Evolutionary conservation across 2,888 invertebrate genomes (phyloP).

Genomic region (Mactromeris polynyma): DNA sequence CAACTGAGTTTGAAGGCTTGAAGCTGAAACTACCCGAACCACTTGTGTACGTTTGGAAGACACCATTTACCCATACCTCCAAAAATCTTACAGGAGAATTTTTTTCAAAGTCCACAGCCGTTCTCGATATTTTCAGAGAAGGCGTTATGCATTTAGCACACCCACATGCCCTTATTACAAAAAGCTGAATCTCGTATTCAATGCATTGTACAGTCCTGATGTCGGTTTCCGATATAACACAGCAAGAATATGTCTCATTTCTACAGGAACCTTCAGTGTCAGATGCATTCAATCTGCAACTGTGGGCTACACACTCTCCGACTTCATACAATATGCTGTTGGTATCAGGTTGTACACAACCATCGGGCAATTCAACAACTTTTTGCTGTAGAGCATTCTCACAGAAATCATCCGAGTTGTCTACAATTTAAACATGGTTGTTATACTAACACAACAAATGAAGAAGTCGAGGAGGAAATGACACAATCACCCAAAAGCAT

Average conservation of each 20-base stretch:
- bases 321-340: slow-evolving; percentile 9
- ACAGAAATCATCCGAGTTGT: neutral
- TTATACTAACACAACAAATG: no score
- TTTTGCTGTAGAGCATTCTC: neutral
- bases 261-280: neutral
- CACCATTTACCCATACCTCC: slow-evolving; percentile 1
- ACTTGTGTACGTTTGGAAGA: neutral
- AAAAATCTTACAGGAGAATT: neutral
- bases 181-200: neutral
- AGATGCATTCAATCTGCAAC: neutral
- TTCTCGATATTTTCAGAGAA: neutral
- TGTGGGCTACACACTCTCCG: neutral
- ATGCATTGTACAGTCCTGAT: slow-evolving; percentile 8
- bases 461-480: no score
- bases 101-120: neutral
- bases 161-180: slow-evolving; percentile 8
- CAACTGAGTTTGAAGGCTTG: neutral
- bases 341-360: slow-evolving; percentile 8
- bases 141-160: neutral
- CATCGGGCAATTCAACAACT: neutral
- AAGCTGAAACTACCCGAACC: neutral
- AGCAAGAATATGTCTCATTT: slow-evolving; percentile 1
- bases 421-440: no score
- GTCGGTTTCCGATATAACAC: neutral
- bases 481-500: no score